Evolutionary conservation across 2,888 invertebrate genomes (phyloP), one percentile per base, ranked within the genome.

Genomic region (Drosophila gaucha): DNA sequence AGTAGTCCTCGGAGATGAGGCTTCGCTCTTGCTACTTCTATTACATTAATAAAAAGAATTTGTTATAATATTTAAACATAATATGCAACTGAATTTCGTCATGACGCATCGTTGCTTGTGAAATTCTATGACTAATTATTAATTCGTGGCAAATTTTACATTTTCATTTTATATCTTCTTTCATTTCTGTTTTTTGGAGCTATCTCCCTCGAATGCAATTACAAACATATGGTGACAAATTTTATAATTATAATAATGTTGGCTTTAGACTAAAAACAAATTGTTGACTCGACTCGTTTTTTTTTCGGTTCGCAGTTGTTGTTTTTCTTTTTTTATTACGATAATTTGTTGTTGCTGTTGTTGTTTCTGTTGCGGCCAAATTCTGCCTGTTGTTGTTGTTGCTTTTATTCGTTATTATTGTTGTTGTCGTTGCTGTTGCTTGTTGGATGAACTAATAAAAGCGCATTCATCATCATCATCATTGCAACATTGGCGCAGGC

Each of bases 381-480:
- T 6, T 28, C 38, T 70, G 43, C 36, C 43, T 60, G 50, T 51
- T 65, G 46, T 52, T 43, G 28, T 47, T 67, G 22, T 22, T 22
- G 22, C 5, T 22, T 2, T 14, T 41, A 20, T 41, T 41, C 10
- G 5, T 41, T 24, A 10, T 24, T 41, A 6, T 9, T 22, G 22
- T 24, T 50, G 51, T 63, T 73, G 60, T 14, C 51, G 22, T 35
- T 57, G 30, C 14, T 31, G 31, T 35, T 38, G 35, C 50, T n/a
- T 9, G 30, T 46, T 1, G 12, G 18, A n/a, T 22, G 31, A 90
- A 90, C 91, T 90, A 90, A 90, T 90, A 84, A 91, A 90, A 89
- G 90, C 90, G 83, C 90, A 90, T 69, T 89, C 89, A 64, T 88
- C 80, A 91, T 89, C 89, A 67, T 88, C 79, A 91, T 47, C 51